These are phyloP conservation scores for Peromyscus melanophrys DNA, from an alignment of 2,797 vertebrate species.

Conservation along the genomic window DNA sequence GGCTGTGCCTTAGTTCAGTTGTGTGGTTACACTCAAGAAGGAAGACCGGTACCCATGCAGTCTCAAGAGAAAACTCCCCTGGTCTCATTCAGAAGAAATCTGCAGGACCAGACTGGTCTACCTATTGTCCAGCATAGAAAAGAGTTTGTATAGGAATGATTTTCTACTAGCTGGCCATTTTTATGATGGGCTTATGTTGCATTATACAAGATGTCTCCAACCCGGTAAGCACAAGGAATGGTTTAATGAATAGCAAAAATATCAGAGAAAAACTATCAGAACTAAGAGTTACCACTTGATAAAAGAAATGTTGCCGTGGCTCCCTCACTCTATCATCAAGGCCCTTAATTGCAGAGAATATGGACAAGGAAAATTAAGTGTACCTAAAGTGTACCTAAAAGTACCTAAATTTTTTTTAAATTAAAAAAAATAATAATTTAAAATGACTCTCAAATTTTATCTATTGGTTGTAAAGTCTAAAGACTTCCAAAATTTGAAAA, in stretches of 20 bases:
- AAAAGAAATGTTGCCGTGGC: neutral
- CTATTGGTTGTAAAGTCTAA: neutral
- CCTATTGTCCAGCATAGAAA: neutral
- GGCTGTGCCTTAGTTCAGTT: neutral
- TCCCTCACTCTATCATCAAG: neutral
- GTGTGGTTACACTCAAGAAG: neutral
- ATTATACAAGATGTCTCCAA: neutral
- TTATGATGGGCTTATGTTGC: neutral
- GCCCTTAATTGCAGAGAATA: constrained; percentile 30
- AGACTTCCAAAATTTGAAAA: neutral
- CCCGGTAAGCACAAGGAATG: neutral
- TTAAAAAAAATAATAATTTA: neutral
- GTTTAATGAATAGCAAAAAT: constrained; percentile 26
- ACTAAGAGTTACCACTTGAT: neutral
- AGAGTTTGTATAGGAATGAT: neutral
- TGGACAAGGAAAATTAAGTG: neutral
- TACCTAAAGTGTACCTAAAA: neutral
- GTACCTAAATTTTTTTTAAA: too few relatives aligned
- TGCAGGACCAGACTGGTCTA: neutral
- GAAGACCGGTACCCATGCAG: neutral
- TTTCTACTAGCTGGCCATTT: neutral
- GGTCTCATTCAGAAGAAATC: neutral
- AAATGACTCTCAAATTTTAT: neutral
- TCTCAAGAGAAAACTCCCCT: neutral
- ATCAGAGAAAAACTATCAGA: neutral